Conservation (phyloP, 2,113 vertebrate genomes). For the Chionomys nivalis region DNA sequence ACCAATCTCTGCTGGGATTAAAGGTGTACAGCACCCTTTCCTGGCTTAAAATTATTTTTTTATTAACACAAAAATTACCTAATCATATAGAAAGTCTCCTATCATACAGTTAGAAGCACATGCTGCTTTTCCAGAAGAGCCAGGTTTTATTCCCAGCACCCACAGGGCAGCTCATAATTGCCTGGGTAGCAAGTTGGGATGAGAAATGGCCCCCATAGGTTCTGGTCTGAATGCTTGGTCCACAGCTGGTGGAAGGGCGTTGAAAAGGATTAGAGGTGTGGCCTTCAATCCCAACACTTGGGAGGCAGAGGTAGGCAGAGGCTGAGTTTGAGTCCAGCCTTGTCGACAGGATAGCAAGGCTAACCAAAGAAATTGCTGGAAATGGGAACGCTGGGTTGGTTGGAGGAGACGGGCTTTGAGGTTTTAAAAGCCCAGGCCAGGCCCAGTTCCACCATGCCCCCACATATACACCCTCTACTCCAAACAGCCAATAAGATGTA, state of each 20-base stretch:
- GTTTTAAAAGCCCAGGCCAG: neutral
- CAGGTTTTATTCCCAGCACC: neutral
- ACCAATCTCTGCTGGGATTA: neutral
- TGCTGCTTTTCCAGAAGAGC: neutral
- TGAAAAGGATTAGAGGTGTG: neutral
- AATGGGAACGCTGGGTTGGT: neutral
- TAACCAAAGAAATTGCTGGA: neutral
- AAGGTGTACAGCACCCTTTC: neutral
- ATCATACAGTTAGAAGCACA: neutral
- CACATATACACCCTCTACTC: neutral
- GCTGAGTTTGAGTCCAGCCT: neutral
- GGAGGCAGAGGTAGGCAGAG: neutral
- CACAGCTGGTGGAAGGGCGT: neutral
- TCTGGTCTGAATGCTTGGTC: neutral
- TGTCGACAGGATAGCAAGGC: neutral
- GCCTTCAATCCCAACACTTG: neutral
- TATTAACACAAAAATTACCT: conserved; percentile 50
- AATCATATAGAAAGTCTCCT: neutral
- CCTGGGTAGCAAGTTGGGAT: neutral
- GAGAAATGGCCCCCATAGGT: neutral
- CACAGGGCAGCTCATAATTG: neutral
- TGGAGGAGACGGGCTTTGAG: neutral
- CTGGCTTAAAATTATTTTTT: conserved; percentile 7
- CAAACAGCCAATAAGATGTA: neutral
- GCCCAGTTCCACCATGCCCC: neutral